Conservation (phyloP, 2,797 vertebrate genomes). For the Sarcoramphus papa region DNA sequence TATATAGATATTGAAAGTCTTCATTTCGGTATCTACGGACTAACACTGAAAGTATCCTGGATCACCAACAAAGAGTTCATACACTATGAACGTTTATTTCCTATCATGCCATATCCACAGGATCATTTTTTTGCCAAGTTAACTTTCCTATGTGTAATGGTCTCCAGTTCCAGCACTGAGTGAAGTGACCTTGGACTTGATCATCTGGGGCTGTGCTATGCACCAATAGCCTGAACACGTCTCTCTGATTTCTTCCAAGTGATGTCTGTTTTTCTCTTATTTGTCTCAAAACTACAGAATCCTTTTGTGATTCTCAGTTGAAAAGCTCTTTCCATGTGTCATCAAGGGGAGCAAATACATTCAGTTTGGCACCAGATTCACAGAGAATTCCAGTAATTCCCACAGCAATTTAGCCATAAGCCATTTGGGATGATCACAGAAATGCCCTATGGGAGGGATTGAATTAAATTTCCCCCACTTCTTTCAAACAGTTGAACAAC, state of each 20-base stretch:
- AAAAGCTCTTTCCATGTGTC: not conserved
- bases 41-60: conserved; percentile 32
- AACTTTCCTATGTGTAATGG: not conserved
- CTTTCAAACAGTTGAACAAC: not conserved
- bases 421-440: not conserved
- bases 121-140: not conserved
- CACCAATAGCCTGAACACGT: not conserved
- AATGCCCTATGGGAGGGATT: not conserved
- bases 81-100: not conserved
- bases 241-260: not conserved
- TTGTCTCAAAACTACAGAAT: conserved; percentile 12
- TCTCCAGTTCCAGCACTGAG: not conserved
- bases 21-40: not conserved
- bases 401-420: not conserved
- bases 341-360: not conserved
- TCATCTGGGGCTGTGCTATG: not conserved
- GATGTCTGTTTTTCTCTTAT: not conserved
- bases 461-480: not conserved
- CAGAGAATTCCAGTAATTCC: not conserved
- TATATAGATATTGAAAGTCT: conserved; percentile 14
- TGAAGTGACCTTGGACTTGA: not conserved
- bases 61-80: conserved; percentile 26
- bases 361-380: not conserved
- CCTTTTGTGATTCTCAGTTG: not conserved
- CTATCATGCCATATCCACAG: not conserved